Base-by-base conservation (phyloP, 2,888 invertebrate genomes). In the Rhogogaster chlorosoma region DNA sequence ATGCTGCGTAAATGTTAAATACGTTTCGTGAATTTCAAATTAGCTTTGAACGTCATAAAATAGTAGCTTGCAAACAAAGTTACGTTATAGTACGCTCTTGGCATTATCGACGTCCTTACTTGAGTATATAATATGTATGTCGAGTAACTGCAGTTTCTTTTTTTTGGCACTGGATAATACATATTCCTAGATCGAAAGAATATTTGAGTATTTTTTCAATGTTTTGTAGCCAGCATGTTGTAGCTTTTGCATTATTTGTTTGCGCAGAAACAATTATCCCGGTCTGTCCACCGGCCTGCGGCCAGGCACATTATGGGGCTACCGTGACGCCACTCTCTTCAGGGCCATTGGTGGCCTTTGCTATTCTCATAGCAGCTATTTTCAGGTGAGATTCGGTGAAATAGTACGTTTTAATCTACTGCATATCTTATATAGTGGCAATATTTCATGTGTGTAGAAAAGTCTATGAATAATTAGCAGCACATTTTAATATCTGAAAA, bases 231-330 rank as follows among this genome's bases (percentile, higher is more conserved):
- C 84, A 87, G 93, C 93, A 93, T 93, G 93, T 88, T 89, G 88
- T 93, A 91, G 92, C 91, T 86, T 87, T 88, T 89, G 89, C 86
- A 88, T 90, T 90, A 85, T 91, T 93, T 92, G 89, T 92, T 90
- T 93, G 90, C 94, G 93, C 96, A 97, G 97, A 98, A 95, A 97
- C 98, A 83, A 96, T 98, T 91, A 97, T 98, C 89, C 98, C 98
- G 89, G 97, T 98, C 90, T 98, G 98, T 92, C 98, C 98, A 89
- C 98, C 98, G 87, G 98, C 98, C 91, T 98, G 98, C 94, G 97
- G 96, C 10, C 96, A 96, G 91, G 95, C 96, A 84, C 94, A 95
- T 78, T 96, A 95, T 91, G 95, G 94, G 87, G 95, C 94, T 88
- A 95, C 94, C 86, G 96, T 95, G 42, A 93, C 95, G 64, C 93